These are phyloP conservation scores for Orientallactaga sibirica DNA, from an alignment of 2,797 vertebrate genomes.

Conservation along the genomic window DNA sequence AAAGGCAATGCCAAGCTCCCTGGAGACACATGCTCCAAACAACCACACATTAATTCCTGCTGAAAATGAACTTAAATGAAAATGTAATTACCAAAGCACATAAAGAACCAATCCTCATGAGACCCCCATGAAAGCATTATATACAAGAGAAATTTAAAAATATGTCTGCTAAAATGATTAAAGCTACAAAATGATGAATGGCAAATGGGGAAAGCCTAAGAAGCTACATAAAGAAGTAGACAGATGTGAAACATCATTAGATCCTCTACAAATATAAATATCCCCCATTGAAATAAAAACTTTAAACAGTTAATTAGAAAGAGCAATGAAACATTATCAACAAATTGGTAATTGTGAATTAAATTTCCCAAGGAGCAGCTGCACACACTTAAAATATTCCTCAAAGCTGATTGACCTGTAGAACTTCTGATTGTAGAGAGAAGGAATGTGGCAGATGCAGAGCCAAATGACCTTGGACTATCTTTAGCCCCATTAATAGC, in stretches of 20 bases:
- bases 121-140: slow-evolving; percentile 13
- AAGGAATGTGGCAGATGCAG: no score
- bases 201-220: not conserved
- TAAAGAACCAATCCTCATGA: not conserved
- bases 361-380: no score
- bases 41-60: not conserved
- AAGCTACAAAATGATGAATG: slow-evolving; percentile 36
- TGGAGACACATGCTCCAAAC: not conserved
- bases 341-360: not conserved
- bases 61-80: slow-evolving; percentile 35
- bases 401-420: no score
- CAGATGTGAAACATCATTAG: slow-evolving; percentile 35
- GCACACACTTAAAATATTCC: no score
- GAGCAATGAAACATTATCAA: not conserved
- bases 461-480: no score
- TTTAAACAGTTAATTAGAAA: not conserved
- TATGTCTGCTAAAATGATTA: slow-evolving; percentile 49
- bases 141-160: slow-evolving; percentile 6
- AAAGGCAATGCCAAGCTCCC: slow-evolving; percentile 33
- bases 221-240: slow-evolving; percentile 26
- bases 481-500: no score
- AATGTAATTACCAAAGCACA: slow-evolving; percentile 47
- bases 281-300: not conserved
- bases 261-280: not conserved
- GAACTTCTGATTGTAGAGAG: no score